Conservation (phyloP, 2,888 invertebrate species). For the Amiota mariae region DNA sequence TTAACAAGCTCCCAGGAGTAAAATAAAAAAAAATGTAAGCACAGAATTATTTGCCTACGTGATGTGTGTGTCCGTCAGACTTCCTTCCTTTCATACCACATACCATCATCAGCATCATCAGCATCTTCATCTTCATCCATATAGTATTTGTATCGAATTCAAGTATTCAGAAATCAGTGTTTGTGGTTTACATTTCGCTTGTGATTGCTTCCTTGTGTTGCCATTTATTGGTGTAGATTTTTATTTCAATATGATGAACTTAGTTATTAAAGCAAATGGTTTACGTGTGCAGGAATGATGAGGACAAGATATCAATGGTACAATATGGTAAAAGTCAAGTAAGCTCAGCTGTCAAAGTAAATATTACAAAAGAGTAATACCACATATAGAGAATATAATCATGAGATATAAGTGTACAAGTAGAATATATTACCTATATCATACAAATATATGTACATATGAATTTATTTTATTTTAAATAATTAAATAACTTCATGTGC, state of each 20-base stretch:
- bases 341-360: too few relatives aligned
- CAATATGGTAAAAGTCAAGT: too few relatives aligned
- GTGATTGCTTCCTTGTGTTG: constrained; percentile 18
- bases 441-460: too few relatives aligned
- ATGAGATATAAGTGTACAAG: too few relatives aligned
- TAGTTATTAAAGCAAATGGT: constrained; percentile 12
- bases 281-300: neutral
- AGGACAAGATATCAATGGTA: too few relatives aligned
- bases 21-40: constrained; percentile 61
- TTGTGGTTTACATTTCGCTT: constrained; percentile 28
- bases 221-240: constrained; percentile 22
- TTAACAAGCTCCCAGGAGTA: constrained; percentile 70
- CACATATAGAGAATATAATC: too few relatives aligned
- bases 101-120: neutral
- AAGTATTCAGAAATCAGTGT: constrained; percentile 29
- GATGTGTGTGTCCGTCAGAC: constrained; percentile 47
- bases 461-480: too few relatives aligned
- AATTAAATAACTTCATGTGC: neutral
- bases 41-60: constrained; percentile 64
- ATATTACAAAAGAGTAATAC: too few relatives aligned
- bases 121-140: too few relatives aligned
- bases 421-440: too few relatives aligned
- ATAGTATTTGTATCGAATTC: constrained; percentile 10
- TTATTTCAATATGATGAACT: constrained; percentile 40
- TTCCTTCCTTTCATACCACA: neutral